Conservation (phyloP, 2,888 invertebrate species). For the Acrobasis repandana region DNA sequence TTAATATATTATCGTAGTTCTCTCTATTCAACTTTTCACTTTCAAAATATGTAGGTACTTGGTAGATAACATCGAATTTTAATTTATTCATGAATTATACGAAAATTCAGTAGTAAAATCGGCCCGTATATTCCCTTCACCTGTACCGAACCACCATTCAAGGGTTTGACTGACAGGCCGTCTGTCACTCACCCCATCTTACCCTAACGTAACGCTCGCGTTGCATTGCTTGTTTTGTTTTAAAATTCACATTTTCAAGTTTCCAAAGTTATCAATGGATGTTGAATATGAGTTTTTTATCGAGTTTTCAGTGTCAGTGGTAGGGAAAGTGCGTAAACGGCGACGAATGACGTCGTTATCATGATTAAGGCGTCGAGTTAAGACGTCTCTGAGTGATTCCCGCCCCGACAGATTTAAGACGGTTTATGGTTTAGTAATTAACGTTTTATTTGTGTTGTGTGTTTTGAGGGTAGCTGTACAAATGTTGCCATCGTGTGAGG, state of each 20-base stretch:
- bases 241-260: not conserved
- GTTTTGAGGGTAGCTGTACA: slow-evolving; percentile 21
- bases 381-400: slow-evolving; percentile 72
- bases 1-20: too few relatives aligned
- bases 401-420: slow-evolving; percentile 53
- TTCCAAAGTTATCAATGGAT: slow-evolving; percentile 40
- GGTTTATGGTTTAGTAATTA: slow-evolving; percentile 44
- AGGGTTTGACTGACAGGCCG: slow-evolving; percentile 66
- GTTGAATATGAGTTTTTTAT: slow-evolving; percentile 20
- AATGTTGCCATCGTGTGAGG: slow-evolving; percentile 19
- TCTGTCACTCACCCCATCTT: slow-evolving; percentile 40
- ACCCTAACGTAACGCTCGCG: slow-evolving; percentile 30
- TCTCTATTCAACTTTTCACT: not conserved
- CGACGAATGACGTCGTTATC: slow-evolving; percentile 76
- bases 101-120: slow-evolving; percentile 25
- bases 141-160: slow-evolving; percentile 57
- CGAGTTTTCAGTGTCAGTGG: slow-evolving; percentile 30
- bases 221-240: slow-evolving; percentile 43
- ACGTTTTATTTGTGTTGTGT: slow-evolving; percentile 27
- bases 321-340: slow-evolving; percentile 55
- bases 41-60: not conserved
- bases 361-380: slow-evolving; percentile 73
- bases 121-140: slow-evolving; percentile 50
- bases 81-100: not conserved
- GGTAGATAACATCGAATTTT: not conserved